These are phyloP conservation scores for Furcifer pardalis DNA, from an alignment of 2,797 vertebrate genomes.

Conservation along the genomic window DNA sequence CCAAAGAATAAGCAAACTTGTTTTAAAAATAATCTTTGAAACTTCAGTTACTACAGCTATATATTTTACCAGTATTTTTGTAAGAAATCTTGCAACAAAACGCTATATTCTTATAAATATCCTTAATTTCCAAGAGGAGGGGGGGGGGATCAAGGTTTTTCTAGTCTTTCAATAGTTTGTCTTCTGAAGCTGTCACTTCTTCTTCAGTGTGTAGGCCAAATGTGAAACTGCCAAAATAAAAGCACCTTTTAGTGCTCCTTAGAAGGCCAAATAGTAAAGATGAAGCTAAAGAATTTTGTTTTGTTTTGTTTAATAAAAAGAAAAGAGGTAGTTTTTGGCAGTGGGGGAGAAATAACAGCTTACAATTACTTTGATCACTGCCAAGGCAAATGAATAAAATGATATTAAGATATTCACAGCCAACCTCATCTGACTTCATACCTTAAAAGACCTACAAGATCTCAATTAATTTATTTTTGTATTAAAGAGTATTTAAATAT, in stretches of 20 bases:
- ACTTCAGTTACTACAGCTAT: neutral
- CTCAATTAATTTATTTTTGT: slow-evolving; percentile 46
- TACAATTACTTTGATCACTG: slow-evolving; percentile 54
- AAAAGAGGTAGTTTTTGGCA: slow-evolving; percentile 32
- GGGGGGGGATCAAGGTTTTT: neutral
- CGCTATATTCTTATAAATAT: slow-evolving; percentile 6
- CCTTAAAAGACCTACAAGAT: slow-evolving; percentile 61
- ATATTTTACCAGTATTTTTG: neutral
- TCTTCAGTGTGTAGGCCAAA: no score
- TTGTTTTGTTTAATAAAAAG: slow-evolving; percentile 13
- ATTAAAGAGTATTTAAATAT: slow-evolving; percentile 38
- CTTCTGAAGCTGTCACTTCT: slow-evolving; percentile 2
- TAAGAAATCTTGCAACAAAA: neutral
- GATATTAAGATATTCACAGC: slow-evolving; percentile 19
- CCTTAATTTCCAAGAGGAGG: neutral
- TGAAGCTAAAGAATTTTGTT: no score
- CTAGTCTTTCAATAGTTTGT: neutral
- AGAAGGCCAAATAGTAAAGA: no score
- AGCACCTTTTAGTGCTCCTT: no score
- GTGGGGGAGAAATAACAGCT: slow-evolving; percentile 39
- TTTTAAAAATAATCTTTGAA: neutral
- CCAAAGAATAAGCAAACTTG: neutral
- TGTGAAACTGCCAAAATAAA: no score
- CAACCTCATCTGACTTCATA: slow-evolving; percentile 32
- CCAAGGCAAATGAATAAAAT: slow-evolving; percentile 32